These are phyloP conservation scores for Carpatolechia fugitivella DNA, from an alignment of 2,888 invertebrate species.

Conservation along the genomic window DNA sequence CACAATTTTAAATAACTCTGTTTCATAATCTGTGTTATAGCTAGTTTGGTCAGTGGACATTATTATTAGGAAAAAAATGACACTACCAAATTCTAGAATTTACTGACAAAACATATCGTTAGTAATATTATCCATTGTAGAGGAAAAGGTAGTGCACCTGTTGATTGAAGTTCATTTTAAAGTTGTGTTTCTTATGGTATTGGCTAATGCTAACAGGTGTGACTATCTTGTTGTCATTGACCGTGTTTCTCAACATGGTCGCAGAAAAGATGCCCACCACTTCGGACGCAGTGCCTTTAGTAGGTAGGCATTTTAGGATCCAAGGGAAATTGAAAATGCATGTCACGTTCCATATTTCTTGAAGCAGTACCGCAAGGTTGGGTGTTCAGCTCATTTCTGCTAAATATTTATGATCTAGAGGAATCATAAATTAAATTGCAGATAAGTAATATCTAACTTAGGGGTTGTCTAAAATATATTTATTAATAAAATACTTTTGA, in stretches of 20 bases:
- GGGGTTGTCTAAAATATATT: too few relatives aligned
- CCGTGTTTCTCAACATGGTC: constrained; percentile 98
- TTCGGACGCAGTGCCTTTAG: constrained; percentile 90
- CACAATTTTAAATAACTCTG: too few relatives aligned
- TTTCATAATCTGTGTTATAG: too few relatives aligned
- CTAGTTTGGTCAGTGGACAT: too few relatives aligned
- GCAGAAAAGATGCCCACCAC: constrained; percentile 97
- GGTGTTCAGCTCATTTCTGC: neutral
- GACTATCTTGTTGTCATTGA: constrained; percentile 97
- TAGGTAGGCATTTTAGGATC: constrained; percentile 79
- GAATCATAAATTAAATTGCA: too few relatives aligned
- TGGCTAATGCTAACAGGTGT: constrained; percentile 87
- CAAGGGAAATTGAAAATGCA: constrained; percentile 1
- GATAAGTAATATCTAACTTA: too few relatives aligned
- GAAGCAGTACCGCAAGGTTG: constrained; percentile 24
- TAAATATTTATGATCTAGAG: neutral
- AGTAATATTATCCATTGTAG: too few relatives aligned
- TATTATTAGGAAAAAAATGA: too few relatives aligned
- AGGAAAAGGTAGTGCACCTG: too few relatives aligned
- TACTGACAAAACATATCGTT: neutral
- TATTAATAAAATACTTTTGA: too few relatives aligned
- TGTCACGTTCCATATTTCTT: constrained; percentile 25
- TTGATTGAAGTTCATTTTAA: too few relatives aligned
- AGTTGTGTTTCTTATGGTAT: constrained; percentile 22
- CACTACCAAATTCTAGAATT: neutral